Percentiles rank a stretch among this genome's conserved stretches.
Evolutionary conservation across 2,888 invertebrate species (phyloP).

Genomic region (Spilosoma lubricipeda): DNA sequence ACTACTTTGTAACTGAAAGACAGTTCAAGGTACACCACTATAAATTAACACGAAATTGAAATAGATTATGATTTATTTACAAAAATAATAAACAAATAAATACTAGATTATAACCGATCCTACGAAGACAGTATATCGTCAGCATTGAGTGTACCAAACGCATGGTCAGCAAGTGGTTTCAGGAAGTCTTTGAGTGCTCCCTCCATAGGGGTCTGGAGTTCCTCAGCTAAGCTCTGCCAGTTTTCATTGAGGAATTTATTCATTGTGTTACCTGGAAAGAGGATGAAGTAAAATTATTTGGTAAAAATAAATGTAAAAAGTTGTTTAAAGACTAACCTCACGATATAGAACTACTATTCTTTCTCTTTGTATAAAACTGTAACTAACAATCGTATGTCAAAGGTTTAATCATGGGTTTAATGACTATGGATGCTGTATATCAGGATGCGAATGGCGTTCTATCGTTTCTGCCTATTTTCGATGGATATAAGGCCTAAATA

Average conservation of each 20-base stretch:
- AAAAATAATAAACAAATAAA: conserved; percentile 1
- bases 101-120: conserved; percentile 15
- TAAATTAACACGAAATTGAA: neutral
- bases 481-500: too few relatives aligned
- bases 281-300: neutral
- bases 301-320: too few relatives aligned
- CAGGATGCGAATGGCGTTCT: too few relatives aligned
- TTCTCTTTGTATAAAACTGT: neutral
- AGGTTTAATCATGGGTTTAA: too few relatives aligned
- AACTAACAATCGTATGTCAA: neutral
- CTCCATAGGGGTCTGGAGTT: conserved; percentile 90
- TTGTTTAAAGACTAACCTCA: neutral
- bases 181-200: conserved; percentile 79
- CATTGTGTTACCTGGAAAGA: conserved; percentile 88
- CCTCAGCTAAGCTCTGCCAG: conserved; percentile 90
- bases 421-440: too few relatives aligned
- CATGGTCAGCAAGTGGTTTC: conserved; percentile 78
- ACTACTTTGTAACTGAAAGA: too few relatives aligned
- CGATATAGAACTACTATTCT: neutral
- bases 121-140: conserved; percentile 69
- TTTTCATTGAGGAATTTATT: conserved; percentile 92
- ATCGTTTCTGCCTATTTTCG: too few relatives aligned
- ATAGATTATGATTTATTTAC: neutral
- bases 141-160: conserved; percentile 74
- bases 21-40: too few relatives aligned